phyloP scores from a whole-genome alignment of 1,140 invertebrate species.

The Pogonomyrmex californicus region DNA sequence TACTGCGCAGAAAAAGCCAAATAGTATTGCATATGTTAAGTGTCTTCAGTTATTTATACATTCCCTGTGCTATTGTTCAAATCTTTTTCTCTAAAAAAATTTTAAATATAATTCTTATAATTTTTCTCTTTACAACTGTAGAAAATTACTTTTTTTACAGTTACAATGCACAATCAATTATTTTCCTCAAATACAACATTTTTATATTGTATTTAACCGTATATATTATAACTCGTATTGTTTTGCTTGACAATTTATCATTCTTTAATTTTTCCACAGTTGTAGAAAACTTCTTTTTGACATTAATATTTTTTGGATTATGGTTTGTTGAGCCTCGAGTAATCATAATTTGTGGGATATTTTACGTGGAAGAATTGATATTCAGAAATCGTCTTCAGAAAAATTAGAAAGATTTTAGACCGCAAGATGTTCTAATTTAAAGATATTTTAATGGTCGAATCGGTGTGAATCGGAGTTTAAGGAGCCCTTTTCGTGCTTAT shows the following conservation, averaged over 20 bases:
- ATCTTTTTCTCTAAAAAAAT: not conserved
- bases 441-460: not conserved
- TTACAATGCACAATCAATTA: not conserved
- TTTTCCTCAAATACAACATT: not conserved
- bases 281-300: not conserved
- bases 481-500: constrained; percentile 62
- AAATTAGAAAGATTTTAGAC: not conserved
- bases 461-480: constrained; percentile 58
- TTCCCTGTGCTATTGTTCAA: not conserved
- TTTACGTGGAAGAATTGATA: not conserved
- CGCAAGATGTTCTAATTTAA: not conserved
- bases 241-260: not conserved
- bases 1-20: not conserved
- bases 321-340: not conserved
- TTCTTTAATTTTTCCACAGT: not conserved
- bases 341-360: not conserved
- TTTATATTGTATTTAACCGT: not conserved
- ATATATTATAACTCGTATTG: too few species aligned
- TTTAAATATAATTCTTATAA: not conserved
- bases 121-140: not conserved
- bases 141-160: not conserved
- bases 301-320: not conserved
- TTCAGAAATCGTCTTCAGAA: not conserved
- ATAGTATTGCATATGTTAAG: not conserved
- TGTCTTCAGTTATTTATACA: not conserved